Evolutionary conservation across 2,888 invertebrate species (phyloP), one percentile per base, ranked within the genome.

Genomic region (Microchrysa polita): DNA sequence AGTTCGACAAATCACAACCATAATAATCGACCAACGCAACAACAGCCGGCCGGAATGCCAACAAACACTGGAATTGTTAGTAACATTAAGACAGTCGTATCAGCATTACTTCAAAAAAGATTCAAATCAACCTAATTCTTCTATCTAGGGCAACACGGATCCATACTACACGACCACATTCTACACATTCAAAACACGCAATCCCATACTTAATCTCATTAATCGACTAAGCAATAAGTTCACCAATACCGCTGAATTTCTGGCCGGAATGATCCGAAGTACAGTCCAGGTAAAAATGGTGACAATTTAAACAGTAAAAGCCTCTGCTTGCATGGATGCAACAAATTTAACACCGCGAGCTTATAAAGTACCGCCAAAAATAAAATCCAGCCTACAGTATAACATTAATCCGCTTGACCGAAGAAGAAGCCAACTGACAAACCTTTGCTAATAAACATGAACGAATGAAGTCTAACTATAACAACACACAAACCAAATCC

Each of bases 201-300:
- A 79, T 74, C 79, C 78, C 48, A 78, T 79, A 48, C 73, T 79
- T 12, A 78, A 77, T 73, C 74, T 79, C 5, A 77, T 79, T 20
- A 78, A 77, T 76, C 78, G 77, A 22, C 73, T 79, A n/a, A 76
- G 78, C 9, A 72, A 75, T 71, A 79, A 79, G 73, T 78, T 79
- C 74, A 74, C 77, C 16, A 79, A 78, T 61, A 79, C 79, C 10
- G 79, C 79, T 4, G 79, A 77, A 34, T 76, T 79, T 71, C 60
- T 79, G 18, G 78, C 78, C 34, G 78, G 77, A 75, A 79, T 79
- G 78, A 48, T 79, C 7, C 72, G 78, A 27, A 73, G 71, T 48
- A 74, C 72, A 18, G 73, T 75, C 27, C 65, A 75, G 75, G 75
- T 75, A 75, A 74, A 67, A 40, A 20, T 52, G 67, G 73, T 16